Conservation (phyloP, 2,888 invertebrate species). For the Caenorhabditis imperialis region DNA sequence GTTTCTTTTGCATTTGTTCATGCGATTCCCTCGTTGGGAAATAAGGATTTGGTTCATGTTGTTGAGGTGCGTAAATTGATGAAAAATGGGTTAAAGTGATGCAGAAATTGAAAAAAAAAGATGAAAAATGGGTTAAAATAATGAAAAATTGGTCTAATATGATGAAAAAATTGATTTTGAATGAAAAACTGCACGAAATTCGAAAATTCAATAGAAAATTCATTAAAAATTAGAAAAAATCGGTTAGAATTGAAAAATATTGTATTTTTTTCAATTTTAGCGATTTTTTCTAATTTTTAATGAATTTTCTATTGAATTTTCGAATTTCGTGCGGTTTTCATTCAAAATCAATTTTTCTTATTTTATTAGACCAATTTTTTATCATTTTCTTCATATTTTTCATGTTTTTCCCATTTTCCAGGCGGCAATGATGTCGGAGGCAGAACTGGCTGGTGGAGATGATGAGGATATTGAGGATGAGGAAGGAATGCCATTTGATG, state of each 20-base stretch:
- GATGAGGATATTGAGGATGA: constrained; percentile 54
- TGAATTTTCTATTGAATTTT: neutral
- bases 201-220: neutral
- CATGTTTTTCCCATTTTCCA: constrained; percentile 12
- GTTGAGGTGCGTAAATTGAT: constrained; percentile 41
- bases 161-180: too few relatives aligned
- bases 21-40: constrained; percentile 46
- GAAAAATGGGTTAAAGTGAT: neutral
- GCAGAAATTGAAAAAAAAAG: too few relatives aligned
- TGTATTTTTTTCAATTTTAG: neutral
- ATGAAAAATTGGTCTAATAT: too few relatives aligned
- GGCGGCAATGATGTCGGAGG: constrained; percentile 57
- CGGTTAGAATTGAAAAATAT: neutral
- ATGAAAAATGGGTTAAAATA: too few relatives aligned
- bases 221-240: neutral
- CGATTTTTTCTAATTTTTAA: neutral
- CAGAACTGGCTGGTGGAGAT: constrained; percentile 52
- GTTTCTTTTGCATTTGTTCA: constrained; percentile 56
- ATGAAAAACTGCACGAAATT: neutral
- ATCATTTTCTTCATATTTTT: neutral
- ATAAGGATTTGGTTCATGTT: constrained; percentile 58
- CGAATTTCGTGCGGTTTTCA: neutral
- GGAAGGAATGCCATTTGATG: constrained; percentile 56
- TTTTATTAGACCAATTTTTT: too few relatives aligned
- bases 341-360: too few relatives aligned